A percentile compares a stretch with the other conserved stretches of the same genome.
phyloP scores from a whole-genome alignment of 2,797 vertebrate species.

The Cyprinella venusta region DNA sequence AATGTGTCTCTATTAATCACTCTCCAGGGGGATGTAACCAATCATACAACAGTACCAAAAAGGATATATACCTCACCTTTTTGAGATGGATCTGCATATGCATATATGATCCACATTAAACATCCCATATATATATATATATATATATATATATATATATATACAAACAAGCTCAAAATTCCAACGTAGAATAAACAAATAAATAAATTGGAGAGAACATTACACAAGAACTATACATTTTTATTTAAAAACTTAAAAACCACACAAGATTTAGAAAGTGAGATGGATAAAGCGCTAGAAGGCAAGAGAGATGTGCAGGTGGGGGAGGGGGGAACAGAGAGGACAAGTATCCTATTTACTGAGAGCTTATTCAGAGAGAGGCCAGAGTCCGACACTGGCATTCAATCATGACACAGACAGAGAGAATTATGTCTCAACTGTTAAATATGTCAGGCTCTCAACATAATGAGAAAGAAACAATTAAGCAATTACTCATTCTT shows the following conservation, averaged over 20 bases:
- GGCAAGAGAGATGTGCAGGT: background rate
- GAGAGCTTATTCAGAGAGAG: background rate
- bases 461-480: slow-evolving; percentile 3
- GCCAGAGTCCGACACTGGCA: slow-evolving; percentile 3
- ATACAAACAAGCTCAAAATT: background rate
- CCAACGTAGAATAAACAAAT: background rate
- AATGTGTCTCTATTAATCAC: slow-evolving; percentile 39
- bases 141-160: no score
- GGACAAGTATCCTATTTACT: slow-evolving; percentile 9
- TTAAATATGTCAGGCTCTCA: slow-evolving; percentile 7
- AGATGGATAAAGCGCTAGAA: background rate
- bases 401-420: slow-evolving; percentile 24
- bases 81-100: no score
- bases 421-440: slow-evolving; percentile 8
- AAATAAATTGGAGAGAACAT: background rate
- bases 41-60: background rate
- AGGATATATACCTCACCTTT: no score
- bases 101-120: no score
- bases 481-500: slow-evolving; percentile 3
- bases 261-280: slow-evolving; percentile 14
- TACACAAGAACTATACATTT: background rate
- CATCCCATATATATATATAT: no score
- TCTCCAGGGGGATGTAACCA: background rate
- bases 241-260: background rate
- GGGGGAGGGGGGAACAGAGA: slow-evolving; percentile 8